Base-by-base conservation (phyloP, 2,797 vertebrate genomes). In the Remorina albescens region DNA sequence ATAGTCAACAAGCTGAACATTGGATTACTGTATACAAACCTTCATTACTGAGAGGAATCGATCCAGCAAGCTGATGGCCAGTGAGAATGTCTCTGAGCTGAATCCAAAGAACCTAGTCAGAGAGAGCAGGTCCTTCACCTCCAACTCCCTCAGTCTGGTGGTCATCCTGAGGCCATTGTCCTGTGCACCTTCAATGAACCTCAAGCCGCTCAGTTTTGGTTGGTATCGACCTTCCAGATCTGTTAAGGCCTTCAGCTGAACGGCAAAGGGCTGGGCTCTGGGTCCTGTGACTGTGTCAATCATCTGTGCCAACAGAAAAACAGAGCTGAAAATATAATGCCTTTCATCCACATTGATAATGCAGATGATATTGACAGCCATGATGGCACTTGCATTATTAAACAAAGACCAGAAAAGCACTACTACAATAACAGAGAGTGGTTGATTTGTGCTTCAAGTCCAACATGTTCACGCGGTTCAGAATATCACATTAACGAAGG, bases 21-120 rank as follows among this genome's bases (percentile, higher is more conserved):
- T n/a, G 36, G 2, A 50, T 23, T 2, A 3, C 1, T 19, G 32
- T 2, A 15, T 46, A 86, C 92, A 55, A 71, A 98, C 98, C 96
- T 98, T 99, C 96, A 99, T 97, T 73, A 95, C 94, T 26, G 97
- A 96, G 74, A 99, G 91, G 87, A 99, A 99, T 44, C 97, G 94
- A 86, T 99, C 98, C 26, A 99, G 87, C 67, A 97, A 86, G 93
- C 95, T 98, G 87, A 98, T 95, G 50, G 96, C 95, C 30, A 98
- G 87, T 0, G 96, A 99, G 91, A 99, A 99, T 0, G 96, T 97
- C 83, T 99, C 97, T 0, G 96, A 94, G 66, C 84, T 93, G 76
- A 99, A 98, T 62, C 97, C 97, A 13, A 99, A 99, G 93, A 99
- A 99, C 50, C 97, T 96, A 67, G 95, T 96, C 60, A 99, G 88